Evolutionary conservation across 2,113 vertebrate genomes (phyloP).

Genomic region (Globicephala melas): DNA sequence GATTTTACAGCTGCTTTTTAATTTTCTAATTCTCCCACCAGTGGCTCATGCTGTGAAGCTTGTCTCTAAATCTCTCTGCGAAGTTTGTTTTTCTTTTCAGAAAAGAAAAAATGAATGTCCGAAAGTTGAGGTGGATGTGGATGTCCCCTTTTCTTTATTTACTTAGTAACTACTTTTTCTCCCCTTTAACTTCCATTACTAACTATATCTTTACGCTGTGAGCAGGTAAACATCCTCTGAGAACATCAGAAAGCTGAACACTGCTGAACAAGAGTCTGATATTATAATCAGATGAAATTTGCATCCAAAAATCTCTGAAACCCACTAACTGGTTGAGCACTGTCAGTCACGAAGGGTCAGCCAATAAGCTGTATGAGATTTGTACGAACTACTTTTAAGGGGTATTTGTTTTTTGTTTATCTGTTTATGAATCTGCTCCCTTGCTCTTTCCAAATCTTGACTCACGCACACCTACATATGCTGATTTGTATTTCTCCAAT

Average conservation of each 20-base stretch:
- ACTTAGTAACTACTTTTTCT: not conserved
- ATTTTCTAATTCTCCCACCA: conserved; percentile 1
- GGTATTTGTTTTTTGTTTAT: not conserved
- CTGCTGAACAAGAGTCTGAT: not conserved
- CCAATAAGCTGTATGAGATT: not conserved
- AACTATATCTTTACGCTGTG: not conserved
- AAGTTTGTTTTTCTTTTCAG: conserved; percentile 14
- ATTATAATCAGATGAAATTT: not conserved
- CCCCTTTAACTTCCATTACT: not conserved
- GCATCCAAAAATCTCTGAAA: not conserved
- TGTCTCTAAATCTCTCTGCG: not conserved
- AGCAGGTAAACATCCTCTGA: not conserved
- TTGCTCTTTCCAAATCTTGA: not conserved
- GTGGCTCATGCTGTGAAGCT: not conserved
- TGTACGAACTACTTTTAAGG: not conserved
- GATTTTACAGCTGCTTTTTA: conserved; percentile 3
- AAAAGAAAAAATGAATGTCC: not conserved
- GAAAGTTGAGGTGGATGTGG: not conserved
- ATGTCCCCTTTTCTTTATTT: not conserved
- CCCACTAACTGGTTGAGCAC: not conserved
- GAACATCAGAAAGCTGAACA: not conserved
- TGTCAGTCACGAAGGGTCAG: not conserved
- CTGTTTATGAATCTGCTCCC: not conserved
- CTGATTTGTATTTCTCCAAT: not conserved
- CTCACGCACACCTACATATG: not conserved